Base-by-base conservation (phyloP, 2,888 invertebrate species). In the Lepidocyrtoides sp. region DNA sequence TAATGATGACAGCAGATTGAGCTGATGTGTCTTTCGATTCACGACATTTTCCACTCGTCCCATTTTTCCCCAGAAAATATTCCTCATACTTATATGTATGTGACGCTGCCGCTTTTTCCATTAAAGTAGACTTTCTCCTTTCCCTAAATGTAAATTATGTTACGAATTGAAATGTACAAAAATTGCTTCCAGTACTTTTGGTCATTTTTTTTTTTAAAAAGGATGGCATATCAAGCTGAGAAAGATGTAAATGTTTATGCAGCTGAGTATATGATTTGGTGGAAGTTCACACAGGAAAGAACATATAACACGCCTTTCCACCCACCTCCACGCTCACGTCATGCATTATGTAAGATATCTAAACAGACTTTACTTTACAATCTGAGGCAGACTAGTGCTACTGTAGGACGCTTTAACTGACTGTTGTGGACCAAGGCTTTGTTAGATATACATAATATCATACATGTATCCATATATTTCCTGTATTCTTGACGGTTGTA, bases 301-400 rank as follows among this genome's bases (percentile, higher is more conserved):
- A 26, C 32, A 17, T 41, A n/a, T 8, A n/a, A 23, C 41, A 72
- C 41, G 66, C 17, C 36, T 32, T 14, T 17, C 12, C 29, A 8
- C 32, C 17, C 60, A 60, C 23, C 32, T 32, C 14, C 1, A 17
- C n/a, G n/a, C 41, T 72, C 41, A 17, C 17, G 72, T 72, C 72
- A 72, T 72, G 72, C 72, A 72, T 72, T 72, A 72, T 72, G 72
- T 17, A 72, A 26, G 41, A 4, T 29, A 2, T 5, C 63, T 63
- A 63, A 20, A 41, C 41, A 72, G 72, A 72, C 17, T 12, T 26
- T 7, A 60, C 12, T 72, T 72, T 41, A 10, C 72, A 14, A 54
- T 54, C 17, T 17, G 51, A 2, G 14, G 32, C 32, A n/a, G 12
- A 29, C 17, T 63, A 4, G n/a, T n/a, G 0, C 41, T 72, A 72